Evolutionary conservation across 2,797 vertebrate genomes (phyloP), one percentile per base, ranked within the genome.

Genomic region (Danionella dracula): DNA sequence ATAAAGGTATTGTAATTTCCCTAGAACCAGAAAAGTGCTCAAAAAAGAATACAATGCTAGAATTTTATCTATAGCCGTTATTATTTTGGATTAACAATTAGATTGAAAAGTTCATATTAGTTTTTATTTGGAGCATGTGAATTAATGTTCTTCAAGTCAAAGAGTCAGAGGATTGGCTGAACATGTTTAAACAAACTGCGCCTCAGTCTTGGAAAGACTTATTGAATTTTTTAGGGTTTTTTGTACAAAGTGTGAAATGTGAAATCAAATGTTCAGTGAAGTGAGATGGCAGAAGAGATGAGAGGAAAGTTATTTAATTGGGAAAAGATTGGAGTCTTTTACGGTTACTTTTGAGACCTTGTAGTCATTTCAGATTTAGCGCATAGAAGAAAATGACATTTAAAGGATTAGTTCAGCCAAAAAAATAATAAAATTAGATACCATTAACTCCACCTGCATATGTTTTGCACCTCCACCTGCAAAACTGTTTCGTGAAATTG

Each of bases 1-100:
- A 35, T 68, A 48, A 63, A 66, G 77, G n/a, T n/a, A n/a, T n/a
- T 76, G 64, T 45, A 67, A 61, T 64, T 62, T 68, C 80, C 70
- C 72, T 75, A 69, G 79, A 27, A 27, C 23, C 23, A 27, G 23
- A 3, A 27, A 27, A 27, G 23, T 3, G 23, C 23, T 27, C 23
- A 27, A 6, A 27, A 27, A 27, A 27, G 6, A n/a, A n/a, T n/a
- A n/a, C n/a, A n/a, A n/a, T n/a, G n/a, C n/a, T n/a, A n/a, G n/a
- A n/a, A n/a, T n/a, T n/a, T n/a, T n/a, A n/a, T n/a, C n/a, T n/a
- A n/a, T n/a, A n/a, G n/a, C n/a, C n/a, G n/a, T n/a, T n/a, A n/a
- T n/a, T n/a, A 23, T 54, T 65, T 6, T 50, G 40, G 59, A 50
- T 62, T 34, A 10, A 50, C 16, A 31, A 29, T 13, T 49, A 37